Conservation (phyloP, 2,888 invertebrate species). For the Rhamnusium bicolor region DNA sequence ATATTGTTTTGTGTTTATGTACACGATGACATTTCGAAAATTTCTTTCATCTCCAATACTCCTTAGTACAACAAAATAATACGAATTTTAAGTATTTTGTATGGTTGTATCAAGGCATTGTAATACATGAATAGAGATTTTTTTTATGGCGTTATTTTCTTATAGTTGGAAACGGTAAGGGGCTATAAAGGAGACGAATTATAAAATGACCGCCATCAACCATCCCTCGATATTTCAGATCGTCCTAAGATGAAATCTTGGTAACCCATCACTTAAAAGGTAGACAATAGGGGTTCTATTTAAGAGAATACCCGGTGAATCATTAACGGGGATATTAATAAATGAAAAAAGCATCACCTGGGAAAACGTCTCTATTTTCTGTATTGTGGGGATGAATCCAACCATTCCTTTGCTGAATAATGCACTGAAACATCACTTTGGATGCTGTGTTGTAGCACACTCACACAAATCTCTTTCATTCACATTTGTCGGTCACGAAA, state of each 20-base stretch:
- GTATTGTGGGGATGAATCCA: conserved; percentile 82
- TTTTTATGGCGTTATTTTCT: too few species aligned
- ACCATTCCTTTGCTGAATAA: conserved; percentile 85
- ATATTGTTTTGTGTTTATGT: too few species aligned
- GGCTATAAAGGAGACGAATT: not conserved
- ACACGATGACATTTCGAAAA: not conserved
- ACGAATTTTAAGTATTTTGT: not conserved
- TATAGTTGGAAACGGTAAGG: not conserved
- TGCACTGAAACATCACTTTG: conserved; percentile 84
- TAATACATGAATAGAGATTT: not conserved
- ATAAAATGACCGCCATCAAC: not conserved
- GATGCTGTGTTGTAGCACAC: conserved; percentile 20
- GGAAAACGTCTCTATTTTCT: conserved; percentile 82
- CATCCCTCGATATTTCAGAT: not conserved
- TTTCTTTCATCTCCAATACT: not conserved
- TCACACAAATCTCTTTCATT: conserved; percentile 25
- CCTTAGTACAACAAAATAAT: not conserved
- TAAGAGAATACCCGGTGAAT: not conserved
- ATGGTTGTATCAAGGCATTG: not conserved
- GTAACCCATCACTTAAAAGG: not conserved
- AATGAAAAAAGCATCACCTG: conserved; percentile 74
- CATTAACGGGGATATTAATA: not conserved
- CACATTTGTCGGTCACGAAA: conserved; percentile 34
- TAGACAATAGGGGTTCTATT: conserved; percentile 1
- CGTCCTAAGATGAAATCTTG: not conserved